phyloP scores from a whole-genome alignment of 2,113 vertebrate genomes.

The Zeus faber region DNA sequence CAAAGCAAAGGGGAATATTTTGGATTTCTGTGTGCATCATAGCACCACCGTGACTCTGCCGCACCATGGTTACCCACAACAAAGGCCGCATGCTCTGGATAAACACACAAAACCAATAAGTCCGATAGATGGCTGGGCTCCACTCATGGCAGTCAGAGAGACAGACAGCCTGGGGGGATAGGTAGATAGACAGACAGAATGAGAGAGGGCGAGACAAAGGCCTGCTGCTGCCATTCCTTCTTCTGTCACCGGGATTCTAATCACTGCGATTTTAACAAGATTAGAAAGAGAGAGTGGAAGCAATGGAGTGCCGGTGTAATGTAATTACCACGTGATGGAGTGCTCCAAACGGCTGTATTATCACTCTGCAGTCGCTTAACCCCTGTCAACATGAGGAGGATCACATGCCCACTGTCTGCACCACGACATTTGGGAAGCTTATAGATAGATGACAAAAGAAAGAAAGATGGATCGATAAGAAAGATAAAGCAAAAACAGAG shows the following conservation, averaged over 20 bases:
- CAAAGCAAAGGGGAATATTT: no score
- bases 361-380: conserved; percentile 70
- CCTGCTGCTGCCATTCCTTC: conserved; percentile 50
- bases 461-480: neutral
- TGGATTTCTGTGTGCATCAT: no score
- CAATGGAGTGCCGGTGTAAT: conserved; percentile 67
- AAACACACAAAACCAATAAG: conserved; percentile 4
- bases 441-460: neutral
- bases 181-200: neutral
- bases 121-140: neutral
- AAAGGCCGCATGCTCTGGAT: conserved; percentile 42
- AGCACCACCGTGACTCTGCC: conserved; percentile 17
- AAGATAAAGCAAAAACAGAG: conserved; percentile 11
- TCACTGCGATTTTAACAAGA: conserved; percentile 68
- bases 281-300: conserved; percentile 64
- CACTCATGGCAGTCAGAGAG: conserved; percentile 19
- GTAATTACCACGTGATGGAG: conserved; percentile 72
- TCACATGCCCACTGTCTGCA: conserved; percentile 24
- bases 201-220: conserved; percentile 1
- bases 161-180: neutral
- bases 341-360: conserved; percentile 66
- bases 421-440: neutral
- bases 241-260: conserved; percentile 62
- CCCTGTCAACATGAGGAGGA: conserved; percentile 64
- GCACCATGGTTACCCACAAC: conserved; percentile 44